Evolutionary conservation across 2,797 vertebrate species (phyloP).

Genomic region (Spinibarbus caldwelli): DNA sequence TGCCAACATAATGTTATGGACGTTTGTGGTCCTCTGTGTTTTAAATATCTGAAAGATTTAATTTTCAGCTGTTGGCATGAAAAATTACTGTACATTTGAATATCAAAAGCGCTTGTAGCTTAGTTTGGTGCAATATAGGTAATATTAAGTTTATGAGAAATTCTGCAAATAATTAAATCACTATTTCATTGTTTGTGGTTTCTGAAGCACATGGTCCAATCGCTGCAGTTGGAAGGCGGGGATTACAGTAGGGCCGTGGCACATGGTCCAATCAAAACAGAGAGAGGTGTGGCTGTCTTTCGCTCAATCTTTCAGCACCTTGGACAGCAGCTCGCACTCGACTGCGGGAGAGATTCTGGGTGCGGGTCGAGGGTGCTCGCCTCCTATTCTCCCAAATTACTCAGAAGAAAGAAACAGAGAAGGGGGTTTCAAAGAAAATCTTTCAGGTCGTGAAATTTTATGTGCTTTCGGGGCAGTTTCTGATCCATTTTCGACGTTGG

Average conservation of each 20-base stretch:
- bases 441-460: background rate
- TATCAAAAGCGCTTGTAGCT: background rate
- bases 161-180: slow-evolving; percentile 23
- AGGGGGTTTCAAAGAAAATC: background rate
- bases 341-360: slow-evolving; percentile 64
- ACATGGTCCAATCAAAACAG: background rate
- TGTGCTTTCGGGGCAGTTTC: background rate
- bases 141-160: background rate
- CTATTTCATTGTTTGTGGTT: slow-evolving; percentile 39
- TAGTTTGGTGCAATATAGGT: background rate
- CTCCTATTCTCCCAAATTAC: slow-evolving; percentile 4
- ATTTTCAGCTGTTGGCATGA: background rate
- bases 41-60: background rate
- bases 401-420: background rate
- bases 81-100: background rate
- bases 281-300: slow-evolving; percentile 34
- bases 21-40: background rate
- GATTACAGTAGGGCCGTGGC: background rate
- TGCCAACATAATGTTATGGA: background rate
- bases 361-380: slow-evolving; percentile 30
- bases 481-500: slow-evolving; percentile 29
- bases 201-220: slow-evolving; percentile 48
- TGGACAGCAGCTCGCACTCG: slow-evolving; percentile 70
- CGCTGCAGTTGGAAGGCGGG: slow-evolving; percentile 30
- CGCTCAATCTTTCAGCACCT: slow-evolving; percentile 68